These are phyloP conservation scores for Geothlypis trichas DNA, from an alignment of 2,113 vertebrate species.

Conservation along the genomic window DNA sequence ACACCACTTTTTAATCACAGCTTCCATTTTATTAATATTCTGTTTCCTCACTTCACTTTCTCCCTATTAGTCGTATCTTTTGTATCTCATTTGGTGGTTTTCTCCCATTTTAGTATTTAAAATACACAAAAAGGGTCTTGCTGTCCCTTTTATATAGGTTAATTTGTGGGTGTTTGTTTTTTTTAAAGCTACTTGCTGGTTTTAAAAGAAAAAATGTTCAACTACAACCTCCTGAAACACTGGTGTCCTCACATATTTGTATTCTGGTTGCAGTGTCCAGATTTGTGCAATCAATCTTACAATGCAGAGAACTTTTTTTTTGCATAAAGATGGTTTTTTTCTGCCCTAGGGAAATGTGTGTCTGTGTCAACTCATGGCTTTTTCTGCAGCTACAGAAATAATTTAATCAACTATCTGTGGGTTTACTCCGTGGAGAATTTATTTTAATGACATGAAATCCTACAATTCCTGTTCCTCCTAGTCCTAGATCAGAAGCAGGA, in stretches of 20 bases:
- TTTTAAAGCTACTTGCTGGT: not conserved
- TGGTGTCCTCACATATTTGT: not conserved
- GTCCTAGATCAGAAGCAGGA: not conserved
- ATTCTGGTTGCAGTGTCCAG: not conserved
- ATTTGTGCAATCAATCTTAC: not conserved
- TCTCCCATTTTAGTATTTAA: not conserved
- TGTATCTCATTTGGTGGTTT: not conserved
- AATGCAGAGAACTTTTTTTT: not conserved
- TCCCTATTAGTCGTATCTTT: not conserved
- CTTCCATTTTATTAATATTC: not conserved
- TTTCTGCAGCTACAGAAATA: conserved; percentile 22
- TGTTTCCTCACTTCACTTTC: not conserved
- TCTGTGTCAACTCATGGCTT: not conserved
- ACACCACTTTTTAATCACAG: not conserved
- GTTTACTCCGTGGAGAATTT: not conserved
- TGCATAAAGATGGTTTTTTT: not conserved
- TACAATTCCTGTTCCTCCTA: not conserved
- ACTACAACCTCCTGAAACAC: not conserved
- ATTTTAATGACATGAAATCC: not conserved
- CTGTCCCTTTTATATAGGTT: not conserved
- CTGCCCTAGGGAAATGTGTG: not conserved
- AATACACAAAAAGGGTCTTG: not conserved
- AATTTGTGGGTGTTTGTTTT: not conserved
- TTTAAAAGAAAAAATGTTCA: not conserved
- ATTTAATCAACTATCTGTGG: not conserved